Base-by-base conservation (phyloP, 1,140 invertebrate genomes). In the Apocrypta bakeri region DNA sequence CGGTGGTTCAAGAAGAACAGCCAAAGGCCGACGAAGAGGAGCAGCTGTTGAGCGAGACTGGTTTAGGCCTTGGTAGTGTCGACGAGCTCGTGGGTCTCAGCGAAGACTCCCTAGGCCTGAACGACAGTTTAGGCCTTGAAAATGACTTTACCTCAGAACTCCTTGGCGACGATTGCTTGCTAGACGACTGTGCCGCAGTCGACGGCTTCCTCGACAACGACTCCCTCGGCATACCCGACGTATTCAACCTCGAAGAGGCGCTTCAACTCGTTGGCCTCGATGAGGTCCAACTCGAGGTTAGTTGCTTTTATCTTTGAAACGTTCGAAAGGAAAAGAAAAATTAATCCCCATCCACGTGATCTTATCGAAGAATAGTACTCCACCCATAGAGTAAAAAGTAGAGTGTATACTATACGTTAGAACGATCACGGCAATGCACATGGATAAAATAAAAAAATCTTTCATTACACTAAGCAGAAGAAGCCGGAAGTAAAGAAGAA, bases 221-320 rank as follows among this genome's bases (percentile, higher is more conserved):
- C 66, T 88, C 90, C 6, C 83, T 92, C 1, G 90, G 89, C 63
- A 79, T 92, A 79, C 89, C 93, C 88, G 93, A 94, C 88, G 94
- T 94, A 88, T 95, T 95, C 88, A 94, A 95, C 85, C 93, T 96
- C 61, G 95, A 96, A 86, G 95, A 96, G 87, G 95, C 95, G 42
- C 92, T 96, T 11, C 94, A 95, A 87, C 93, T 96, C 27, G 94
- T 95, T 63, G 95, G 95, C 76, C 93, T 96, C 87, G 94, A 95
- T 88, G 95, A 95, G 89, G 93, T 92, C 85, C 89, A 92, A 69
- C 88, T 92, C 84, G 91, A 93, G 90, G 93, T 93, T 84, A 81
- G 85, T 87, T 21, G 25, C 63, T 12, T 1, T 66, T 66, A 21
- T 66, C 27, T 27, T 29, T 29, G n/a, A n/a, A n/a, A n/a, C n/a